Base-by-base conservation (phyloP, 1,140 invertebrate species). In the Druon quercuslanigerum region DNA sequence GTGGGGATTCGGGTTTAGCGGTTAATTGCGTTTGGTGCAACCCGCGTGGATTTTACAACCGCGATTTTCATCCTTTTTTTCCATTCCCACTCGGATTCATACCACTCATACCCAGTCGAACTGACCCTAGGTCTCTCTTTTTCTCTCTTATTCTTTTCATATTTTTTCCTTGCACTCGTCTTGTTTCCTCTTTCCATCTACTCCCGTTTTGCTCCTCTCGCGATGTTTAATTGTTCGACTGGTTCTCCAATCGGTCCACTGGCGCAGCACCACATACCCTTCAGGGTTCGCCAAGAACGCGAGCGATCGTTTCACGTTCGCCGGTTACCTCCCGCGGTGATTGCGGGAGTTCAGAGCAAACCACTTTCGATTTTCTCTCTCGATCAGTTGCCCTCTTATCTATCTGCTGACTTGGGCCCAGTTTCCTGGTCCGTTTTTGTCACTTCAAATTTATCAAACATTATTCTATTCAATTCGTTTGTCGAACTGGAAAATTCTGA, bases 11-110 rank as follows among this genome's bases (percentile, higher is more conserved):
- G 87, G 84, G 81, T 85, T 89, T 87, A 83, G 83, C 87, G 85
- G 86, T 90, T 91, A 91, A 90, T 91, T 91, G 87, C 88, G 86
- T 90, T 91, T 85, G 84, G 87, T 87, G 87, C 88, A 87, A 84
- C 84, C 83, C 86, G 87, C 87, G 84, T 86, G 88, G 86, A 89
- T 89, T 90, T 90, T 90, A 88, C 87, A 89, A 82, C 88, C 84
- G 81, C 83, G 87, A 87, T 88, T 89, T 88, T 89, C 88, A 88
- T 88, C 84, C 84, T 89, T 88, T 87, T 88, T 88, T 87, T 25
- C 79, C 77, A 80, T 72, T 86, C 82, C 77, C 76, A 76, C 74
- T 73, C 72, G 73, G 79, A 72, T 60, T 76, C 77, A 46, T 46
- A 46, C 40, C 19, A 33, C 20, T 60, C 56, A 12, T 19, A 20